Evolutionary conservation across 2,888 invertebrate genomes (phyloP).

Genomic region (Ophioninae sp.): DNA sequence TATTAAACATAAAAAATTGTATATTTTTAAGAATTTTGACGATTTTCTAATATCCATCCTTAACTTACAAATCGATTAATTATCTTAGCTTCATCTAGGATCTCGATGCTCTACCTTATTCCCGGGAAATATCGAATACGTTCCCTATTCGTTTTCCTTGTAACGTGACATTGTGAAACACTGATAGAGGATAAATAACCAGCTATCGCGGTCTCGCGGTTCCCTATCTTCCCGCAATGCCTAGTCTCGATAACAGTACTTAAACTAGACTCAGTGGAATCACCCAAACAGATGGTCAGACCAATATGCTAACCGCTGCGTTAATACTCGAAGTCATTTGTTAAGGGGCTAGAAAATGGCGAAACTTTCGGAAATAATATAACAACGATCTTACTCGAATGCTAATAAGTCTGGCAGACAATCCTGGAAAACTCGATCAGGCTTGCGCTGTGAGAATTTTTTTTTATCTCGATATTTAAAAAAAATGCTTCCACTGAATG

Average conservation of each 20-base stretch:
- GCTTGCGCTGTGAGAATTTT: background rate
- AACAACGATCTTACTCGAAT: constrained; percentile 3
- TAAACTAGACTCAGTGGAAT: constrained; percentile 67
- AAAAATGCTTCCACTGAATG: too few relatives aligned
- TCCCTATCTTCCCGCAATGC: constrained; percentile 56
- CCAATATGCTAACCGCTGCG: constrained; percentile 46
- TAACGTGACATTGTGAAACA: constrained; percentile 70
- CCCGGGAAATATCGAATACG: too few relatives aligned
- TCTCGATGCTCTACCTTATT: constrained; percentile 41
- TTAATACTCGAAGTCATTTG: constrained; percentile 56
- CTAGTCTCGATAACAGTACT: constrained; percentile 72
- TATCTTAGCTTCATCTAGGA: constrained; percentile 10
- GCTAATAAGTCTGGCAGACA: background rate
- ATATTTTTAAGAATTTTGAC: too few relatives aligned
- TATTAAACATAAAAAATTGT: too few relatives aligned
- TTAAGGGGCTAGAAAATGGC: constrained; percentile 29
- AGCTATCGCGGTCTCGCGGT: constrained; percentile 62
- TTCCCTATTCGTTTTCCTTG: constrained; percentile 11
- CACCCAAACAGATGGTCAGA: constrained; percentile 63
- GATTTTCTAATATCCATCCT: background rate
- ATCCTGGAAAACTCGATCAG: background rate
- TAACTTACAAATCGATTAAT: background rate
- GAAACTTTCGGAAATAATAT: constrained; percentile 26
- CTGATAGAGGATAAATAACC: constrained; percentile 57
- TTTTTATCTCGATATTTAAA: background rate